Conservation (phyloP, 2,113 vertebrate genomes). For the Rissa tridactyla region DNA sequence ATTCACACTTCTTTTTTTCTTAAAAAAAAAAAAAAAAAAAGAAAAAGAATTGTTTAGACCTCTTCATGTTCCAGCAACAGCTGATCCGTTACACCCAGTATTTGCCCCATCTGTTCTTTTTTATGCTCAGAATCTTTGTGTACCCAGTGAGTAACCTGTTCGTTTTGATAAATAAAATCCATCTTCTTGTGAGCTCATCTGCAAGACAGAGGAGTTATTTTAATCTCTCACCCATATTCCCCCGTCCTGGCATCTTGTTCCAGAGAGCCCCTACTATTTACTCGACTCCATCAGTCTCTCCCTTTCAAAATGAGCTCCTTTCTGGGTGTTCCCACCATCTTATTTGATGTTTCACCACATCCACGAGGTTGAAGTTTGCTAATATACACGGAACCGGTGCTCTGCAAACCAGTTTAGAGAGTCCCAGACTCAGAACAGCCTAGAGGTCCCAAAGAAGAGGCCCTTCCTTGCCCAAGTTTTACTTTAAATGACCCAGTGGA, state of each 20-base stretch:
- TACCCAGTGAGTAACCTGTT: background rate
- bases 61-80: background rate
- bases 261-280: background rate
- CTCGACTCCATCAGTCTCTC: background rate
- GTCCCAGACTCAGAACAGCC: background rate
- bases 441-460: too few species aligned
- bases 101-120: background rate
- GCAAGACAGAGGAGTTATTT: background rate
- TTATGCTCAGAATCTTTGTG: background rate
- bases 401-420: background rate
- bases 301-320: background rate
- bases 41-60: background rate
- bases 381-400: rapidly evolving
- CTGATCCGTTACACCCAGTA: background rate
- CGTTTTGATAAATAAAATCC: background rate
- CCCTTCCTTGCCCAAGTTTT: background rate
- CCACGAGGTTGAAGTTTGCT: too few species aligned
- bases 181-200: background rate
- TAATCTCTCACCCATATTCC: background rate
- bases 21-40: background rate
- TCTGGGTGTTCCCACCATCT: background rate
- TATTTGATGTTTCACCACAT: background rate
- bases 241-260: rapidly evolving
- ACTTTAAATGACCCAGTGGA: background rate
- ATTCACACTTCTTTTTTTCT: background rate